These are phyloP conservation scores for Campoplex nolae DNA, from an alignment of 2,888 invertebrate genomes.

Conservation along the genomic window DNA sequence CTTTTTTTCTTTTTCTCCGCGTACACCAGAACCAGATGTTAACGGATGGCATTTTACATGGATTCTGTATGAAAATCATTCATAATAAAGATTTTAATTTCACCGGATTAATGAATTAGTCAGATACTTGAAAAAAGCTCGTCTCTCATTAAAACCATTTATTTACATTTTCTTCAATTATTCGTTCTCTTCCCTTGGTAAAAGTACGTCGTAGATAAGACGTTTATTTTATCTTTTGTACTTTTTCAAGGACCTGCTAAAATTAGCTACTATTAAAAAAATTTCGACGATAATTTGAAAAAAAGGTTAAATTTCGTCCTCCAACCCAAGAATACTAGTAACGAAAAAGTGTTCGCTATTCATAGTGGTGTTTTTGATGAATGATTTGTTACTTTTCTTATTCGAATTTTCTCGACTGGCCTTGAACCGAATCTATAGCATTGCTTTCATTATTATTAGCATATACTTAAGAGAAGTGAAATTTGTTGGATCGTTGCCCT, in stretches of 20 bases:
- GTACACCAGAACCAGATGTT: too few species aligned
- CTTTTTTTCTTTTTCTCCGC: neutral
- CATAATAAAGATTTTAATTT: too few species aligned
- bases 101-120: too few species aligned
- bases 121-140: neutral
- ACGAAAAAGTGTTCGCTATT: conserved; percentile 6
- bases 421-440: neutral
- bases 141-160: neutral
- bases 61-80: too few species aligned
- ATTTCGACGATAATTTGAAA: neutral
- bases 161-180: neutral
- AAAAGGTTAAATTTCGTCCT: neutral
- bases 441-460: neutral
- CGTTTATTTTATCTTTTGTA: neutral
- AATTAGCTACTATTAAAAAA: conserved; percentile 13
- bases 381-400: conserved; percentile 15
- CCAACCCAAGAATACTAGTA: neutral
- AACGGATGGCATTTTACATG: too few species aligned
- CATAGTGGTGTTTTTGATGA: conserved; percentile 6
- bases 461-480: neutral
- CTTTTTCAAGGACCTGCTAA: neutral
- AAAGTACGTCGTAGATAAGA: neutral
- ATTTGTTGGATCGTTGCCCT: neutral
- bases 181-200: neutral
- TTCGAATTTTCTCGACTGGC: neutral